These are phyloP conservation scores for Listronotus bonariensis DNA, from an alignment of 1,140 invertebrate genomes.

Conservation along the genomic window DNA sequence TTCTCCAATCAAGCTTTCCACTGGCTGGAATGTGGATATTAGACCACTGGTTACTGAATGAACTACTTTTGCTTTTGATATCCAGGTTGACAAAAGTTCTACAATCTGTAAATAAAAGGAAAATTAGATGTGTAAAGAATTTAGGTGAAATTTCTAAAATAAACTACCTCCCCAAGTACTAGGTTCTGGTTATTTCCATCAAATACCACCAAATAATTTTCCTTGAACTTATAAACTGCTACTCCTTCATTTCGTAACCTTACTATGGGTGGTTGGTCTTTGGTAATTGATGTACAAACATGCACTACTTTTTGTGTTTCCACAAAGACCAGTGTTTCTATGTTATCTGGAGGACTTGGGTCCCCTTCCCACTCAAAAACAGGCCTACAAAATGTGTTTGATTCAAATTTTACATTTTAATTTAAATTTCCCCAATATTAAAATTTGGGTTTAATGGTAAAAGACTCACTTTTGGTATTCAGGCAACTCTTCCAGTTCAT, in stretches of 20 bases:
- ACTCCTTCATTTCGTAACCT: conserved; percentile 37
- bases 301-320: conserved; percentile 42
- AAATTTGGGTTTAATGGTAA: conserved; percentile 5
- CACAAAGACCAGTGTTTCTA: conserved; percentile 43
- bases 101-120: conserved; percentile 41
- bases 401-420: not conserved
- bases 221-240: conserved; percentile 24
- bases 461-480: conserved; percentile 40
- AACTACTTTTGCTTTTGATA: conserved; percentile 39
- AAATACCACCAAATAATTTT: conserved; percentile 33
- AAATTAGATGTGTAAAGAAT: not conserved
- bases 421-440: not conserved
- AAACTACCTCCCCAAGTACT: conserved; percentile 35
- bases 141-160: not conserved
- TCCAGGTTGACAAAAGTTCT: conserved; percentile 37
- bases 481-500: conserved; percentile 41
- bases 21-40: conserved; percentile 13
- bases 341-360: conserved; percentile 23
- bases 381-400: conserved; percentile 23
- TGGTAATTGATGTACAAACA: conserved; percentile 26
- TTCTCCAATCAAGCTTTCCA: not conserved
- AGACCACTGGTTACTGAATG: conserved; percentile 38
- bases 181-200: conserved; percentile 39
- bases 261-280: conserved; percentile 27
- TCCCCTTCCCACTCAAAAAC: conserved; percentile 41